Evolutionary conservation across 2,888 invertebrate species (phyloP).

Genomic region (Melinaea menophilus): DNA sequence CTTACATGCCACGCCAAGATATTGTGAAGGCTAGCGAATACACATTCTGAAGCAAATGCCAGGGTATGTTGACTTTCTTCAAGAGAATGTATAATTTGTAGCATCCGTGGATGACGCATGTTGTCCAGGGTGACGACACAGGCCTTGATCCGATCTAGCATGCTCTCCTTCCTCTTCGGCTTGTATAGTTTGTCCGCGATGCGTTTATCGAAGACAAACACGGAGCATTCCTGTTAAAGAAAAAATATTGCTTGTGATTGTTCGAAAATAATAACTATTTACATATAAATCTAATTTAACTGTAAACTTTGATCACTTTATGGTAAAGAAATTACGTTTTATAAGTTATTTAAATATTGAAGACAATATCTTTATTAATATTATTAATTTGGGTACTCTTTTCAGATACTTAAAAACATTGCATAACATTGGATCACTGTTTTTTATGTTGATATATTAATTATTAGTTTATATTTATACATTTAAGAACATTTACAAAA

Average conservation of each 20-base stretch:
- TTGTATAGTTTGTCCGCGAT: constrained; percentile 95
- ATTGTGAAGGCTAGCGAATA: constrained; percentile 92
- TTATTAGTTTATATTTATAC: too few relatives aligned
- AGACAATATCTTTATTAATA: too few relatives aligned
- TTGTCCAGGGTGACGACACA: constrained; percentile 89
- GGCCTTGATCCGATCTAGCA: constrained; percentile 89
- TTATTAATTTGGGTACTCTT: too few relatives aligned
- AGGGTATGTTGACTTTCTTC: constrained; percentile 92
- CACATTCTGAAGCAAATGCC: constrained; percentile 96
- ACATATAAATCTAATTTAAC: too few relatives aligned
- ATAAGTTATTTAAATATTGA: too few relatives aligned
- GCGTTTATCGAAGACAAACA: constrained; percentile 96
- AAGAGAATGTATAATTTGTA: constrained; percentile 83
- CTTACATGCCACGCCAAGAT: constrained; percentile 89
- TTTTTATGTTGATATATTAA: too few relatives aligned
- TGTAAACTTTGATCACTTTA: too few relatives aligned
- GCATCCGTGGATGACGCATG: constrained; percentile 90
- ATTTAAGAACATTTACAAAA: too few relatives aligned
- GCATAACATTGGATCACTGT: too few relatives aligned
- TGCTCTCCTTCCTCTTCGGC: constrained; percentile 93
- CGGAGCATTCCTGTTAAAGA: constrained; percentile 88
- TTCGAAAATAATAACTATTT: too few relatives aligned
- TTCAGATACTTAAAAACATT: too few relatives aligned
- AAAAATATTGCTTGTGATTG: not conserved
- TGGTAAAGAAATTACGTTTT: too few relatives aligned